phyloP scores from a whole-genome alignment of 2,888 invertebrate genomes.

The Eristalis intricaria region DNA sequence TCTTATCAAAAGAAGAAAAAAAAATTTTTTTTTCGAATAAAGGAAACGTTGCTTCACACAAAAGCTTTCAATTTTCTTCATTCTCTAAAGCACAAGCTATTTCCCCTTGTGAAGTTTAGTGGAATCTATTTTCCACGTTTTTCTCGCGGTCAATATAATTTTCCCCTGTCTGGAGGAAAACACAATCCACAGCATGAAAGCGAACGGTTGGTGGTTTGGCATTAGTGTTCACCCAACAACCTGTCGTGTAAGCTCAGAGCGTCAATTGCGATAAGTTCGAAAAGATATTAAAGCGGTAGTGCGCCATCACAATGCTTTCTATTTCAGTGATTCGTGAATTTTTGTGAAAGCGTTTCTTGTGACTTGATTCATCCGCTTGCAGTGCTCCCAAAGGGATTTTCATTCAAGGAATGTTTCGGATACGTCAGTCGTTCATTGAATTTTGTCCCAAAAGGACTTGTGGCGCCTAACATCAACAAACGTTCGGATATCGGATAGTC shows the following conservation, averaged over 20 bases:
- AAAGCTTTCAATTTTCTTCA: conserved; percentile 4
- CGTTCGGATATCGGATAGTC: conserved; percentile 42
- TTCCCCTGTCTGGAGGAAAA: conserved; percentile 51
- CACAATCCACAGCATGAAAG: conserved; percentile 45
- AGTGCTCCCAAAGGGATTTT: conserved; percentile 47
- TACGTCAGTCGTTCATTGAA: conserved; percentile 61
- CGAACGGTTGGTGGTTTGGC: background rate
- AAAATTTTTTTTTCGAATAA: conserved; percentile 1
- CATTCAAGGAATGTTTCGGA: conserved; percentile 48
- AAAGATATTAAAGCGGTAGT: conserved; percentile 23
- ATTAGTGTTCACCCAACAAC: conserved; percentile 68
- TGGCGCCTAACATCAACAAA: conserved; percentile 16
- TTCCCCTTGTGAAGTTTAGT: background rate
- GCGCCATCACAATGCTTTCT: conserved; percentile 28
- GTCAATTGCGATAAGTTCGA: conserved; percentile 15
- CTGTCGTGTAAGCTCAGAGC: conserved; percentile 56
- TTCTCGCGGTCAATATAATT: conserved; percentile 7
- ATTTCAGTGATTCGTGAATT: conserved; percentile 30
- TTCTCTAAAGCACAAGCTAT: background rate
- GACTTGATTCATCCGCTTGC: conserved; percentile 54
- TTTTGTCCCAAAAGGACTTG: conserved; percentile 65
- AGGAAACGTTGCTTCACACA: background rate
- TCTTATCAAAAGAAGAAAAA: background rate
- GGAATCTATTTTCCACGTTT: conserved; percentile 47
- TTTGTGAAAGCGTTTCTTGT: conserved; percentile 38